These are phyloP conservation scores for Ctenopoma kingsleyae DNA, from an alignment of 2,797 vertebrate genomes.

Conservation along the genomic window DNA sequence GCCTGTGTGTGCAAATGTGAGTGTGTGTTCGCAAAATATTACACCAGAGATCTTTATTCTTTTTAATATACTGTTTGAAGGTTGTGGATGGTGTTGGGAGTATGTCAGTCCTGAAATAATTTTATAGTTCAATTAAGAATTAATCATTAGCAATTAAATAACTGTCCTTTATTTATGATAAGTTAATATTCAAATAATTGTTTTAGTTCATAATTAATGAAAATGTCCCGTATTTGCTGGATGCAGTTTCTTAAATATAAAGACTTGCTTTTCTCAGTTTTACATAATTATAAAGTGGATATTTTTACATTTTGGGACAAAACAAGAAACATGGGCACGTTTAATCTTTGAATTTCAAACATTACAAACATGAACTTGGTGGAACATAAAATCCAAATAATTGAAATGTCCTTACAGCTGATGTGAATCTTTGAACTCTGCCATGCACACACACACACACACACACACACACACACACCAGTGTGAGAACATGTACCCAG, in stretches of 20 bases:
- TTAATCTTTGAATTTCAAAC: neutral
- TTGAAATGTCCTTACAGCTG: neutral
- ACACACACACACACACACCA: neutral
- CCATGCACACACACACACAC: neutral
- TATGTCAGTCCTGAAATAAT: neutral
- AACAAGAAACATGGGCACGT: neutral
- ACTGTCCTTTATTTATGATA: neutral
- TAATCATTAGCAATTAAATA: neutral
- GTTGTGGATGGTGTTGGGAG: neutral
- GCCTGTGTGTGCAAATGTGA: slow-evolving; percentile 98
- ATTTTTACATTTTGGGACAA: neutral
- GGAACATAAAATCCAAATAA: neutral
- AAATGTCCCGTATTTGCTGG: neutral
- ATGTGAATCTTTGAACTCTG: neutral
- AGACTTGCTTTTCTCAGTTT: neutral
- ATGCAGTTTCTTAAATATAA: neutral
- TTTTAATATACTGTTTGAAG: neutral
- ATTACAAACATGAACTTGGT: neutral
- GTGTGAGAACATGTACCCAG: too few relatives aligned
- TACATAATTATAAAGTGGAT: neutral
- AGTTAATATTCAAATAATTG: neutral
- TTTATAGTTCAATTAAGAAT: neutral
- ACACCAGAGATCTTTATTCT: neutral
- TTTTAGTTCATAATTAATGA: neutral
- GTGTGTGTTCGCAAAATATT: slow-evolving; percentile 50